These are phyloP conservation scores for Melitaea athalia DNA, from an alignment of 2,888 invertebrate species.

Conservation along the genomic window DNA sequence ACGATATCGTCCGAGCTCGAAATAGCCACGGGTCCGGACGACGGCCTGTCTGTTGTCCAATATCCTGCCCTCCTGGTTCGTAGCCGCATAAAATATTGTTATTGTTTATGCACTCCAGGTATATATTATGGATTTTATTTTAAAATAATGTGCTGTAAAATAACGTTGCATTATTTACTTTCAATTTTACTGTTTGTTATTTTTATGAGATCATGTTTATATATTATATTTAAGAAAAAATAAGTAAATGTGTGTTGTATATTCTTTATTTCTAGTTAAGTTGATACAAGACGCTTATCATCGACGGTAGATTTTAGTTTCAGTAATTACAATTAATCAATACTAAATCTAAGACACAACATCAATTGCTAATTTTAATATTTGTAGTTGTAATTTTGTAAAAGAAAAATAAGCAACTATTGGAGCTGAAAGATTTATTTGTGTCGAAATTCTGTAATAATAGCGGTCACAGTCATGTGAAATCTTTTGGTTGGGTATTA, in stretches of 20 bases:
- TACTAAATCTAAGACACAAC: not conserved
- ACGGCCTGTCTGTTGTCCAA: constrained; percentile 19
- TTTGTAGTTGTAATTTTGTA: too few species aligned
- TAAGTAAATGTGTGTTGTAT: not conserved
- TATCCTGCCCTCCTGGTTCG: constrained; percentile 26
- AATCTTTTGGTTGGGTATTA: constrained; percentile 29
- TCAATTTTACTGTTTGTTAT: too few species aligned
- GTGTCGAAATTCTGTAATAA: constrained; percentile 26
- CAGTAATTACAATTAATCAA: too few species aligned
- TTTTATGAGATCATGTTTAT: not conserved
- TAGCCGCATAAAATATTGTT: not conserved
- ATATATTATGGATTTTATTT: not conserved
- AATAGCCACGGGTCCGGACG: constrained; percentile 37
- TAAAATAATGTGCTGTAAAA: not conserved
- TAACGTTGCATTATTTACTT: too few species aligned
- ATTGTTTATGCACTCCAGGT: not conserved
- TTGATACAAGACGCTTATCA: too few species aligned
- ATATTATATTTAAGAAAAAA: not conserved
- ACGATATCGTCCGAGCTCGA: constrained; percentile 41
- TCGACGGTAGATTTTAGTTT: too few species aligned
- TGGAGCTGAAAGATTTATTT: constrained; percentile 25
- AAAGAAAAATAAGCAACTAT: too few species aligned
- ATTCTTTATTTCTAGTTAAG: not conserved
- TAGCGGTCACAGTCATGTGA: constrained; percentile 22
- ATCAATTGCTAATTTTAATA: not conserved